phyloP scores from a whole-genome alignment of 2,888 invertebrate species.

The Nomada fabriciana region DNA sequence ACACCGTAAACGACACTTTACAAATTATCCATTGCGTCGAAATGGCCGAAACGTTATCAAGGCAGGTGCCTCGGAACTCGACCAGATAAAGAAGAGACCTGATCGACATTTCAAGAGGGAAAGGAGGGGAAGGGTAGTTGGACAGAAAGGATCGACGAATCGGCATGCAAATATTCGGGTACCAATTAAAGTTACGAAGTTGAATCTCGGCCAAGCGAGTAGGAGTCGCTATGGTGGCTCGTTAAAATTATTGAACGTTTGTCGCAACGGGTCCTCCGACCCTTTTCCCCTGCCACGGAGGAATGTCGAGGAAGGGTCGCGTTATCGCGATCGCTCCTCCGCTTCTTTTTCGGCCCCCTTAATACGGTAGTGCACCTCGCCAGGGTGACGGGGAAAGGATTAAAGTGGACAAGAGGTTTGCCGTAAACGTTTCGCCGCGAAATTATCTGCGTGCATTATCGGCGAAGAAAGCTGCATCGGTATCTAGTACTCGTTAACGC shows the following conservation, averaged over 20 bases:
- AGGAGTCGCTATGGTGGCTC: slow-evolving; percentile 69
- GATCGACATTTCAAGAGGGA: slow-evolving; percentile 9
- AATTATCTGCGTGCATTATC: slow-evolving; percentile 30
- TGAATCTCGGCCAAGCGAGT: slow-evolving; percentile 52
- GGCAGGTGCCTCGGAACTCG: background rate
- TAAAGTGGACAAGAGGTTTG: slow-evolving; percentile 3
- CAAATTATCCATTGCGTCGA: slow-evolving; percentile 28
- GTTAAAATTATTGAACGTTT: slow-evolving; percentile 81
- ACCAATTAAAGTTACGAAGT: slow-evolving; percentile 78
- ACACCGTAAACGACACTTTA: slow-evolving; percentile 29
- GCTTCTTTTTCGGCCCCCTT: slow-evolving; percentile 34
- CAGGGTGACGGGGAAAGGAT: slow-evolving; percentile 1
- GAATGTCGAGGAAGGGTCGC: slow-evolving; percentile 52
- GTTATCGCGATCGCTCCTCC: slow-evolving; percentile 63
- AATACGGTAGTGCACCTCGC: slow-evolving; percentile 17
- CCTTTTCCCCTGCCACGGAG: slow-evolving; percentile 53
- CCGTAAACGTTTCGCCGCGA: slow-evolving; percentile 21
- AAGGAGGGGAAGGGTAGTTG: background rate
- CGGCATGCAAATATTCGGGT: slow-evolving; percentile 75
- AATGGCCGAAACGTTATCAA: slow-evolving; percentile 31
- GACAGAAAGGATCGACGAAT: slow-evolving; percentile 5
- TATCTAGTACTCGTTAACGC: slow-evolving; percentile 27
- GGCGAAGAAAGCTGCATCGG: slow-evolving; percentile 4
- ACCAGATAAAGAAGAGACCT: background rate
- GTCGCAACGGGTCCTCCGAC: slow-evolving; percentile 54